Evolutionary conservation across 2,888 invertebrate species (phyloP).

Genomic region (Sphecodes monilicornis): DNA sequence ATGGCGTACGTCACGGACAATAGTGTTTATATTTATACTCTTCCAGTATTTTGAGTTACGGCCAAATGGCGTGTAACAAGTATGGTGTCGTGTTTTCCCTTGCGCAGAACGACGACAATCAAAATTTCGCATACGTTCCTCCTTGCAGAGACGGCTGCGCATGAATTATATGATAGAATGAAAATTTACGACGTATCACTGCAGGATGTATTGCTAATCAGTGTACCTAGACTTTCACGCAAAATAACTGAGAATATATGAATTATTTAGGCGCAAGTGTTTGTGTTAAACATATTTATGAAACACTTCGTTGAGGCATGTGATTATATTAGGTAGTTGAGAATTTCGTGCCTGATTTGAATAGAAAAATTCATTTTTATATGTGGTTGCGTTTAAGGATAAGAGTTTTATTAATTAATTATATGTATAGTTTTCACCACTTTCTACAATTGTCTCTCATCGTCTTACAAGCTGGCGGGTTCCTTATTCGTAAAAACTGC

Average conservation of each 20-base stretch:
- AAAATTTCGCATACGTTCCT: constrained; percentile 35
- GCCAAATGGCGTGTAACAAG: constrained; percentile 57
- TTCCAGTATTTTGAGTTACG: constrained; percentile 52
- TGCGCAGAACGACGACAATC: constrained; percentile 48
- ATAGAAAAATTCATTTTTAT: too few relatives aligned
- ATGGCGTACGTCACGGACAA: constrained; percentile 64
- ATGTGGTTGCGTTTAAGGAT: too few relatives aligned
- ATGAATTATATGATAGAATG: constrained; percentile 27
- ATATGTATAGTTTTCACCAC: too few relatives aligned
- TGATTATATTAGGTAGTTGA: too few relatives aligned
- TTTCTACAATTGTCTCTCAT: too few relatives aligned
- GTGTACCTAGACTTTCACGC: not conserved
- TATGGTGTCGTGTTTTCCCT: constrained; percentile 39
- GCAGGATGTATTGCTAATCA: constrained; percentile 11
- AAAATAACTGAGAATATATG: too few relatives aligned
- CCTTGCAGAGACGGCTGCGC: not conserved
- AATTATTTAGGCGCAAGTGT: not conserved
- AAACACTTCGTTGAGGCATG: not conserved
- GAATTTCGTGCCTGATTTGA: too few relatives aligned
- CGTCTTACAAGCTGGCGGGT: too few relatives aligned
- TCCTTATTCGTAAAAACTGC: too few relatives aligned
- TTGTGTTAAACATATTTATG: not conserved
- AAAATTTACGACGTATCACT: constrained; percentile 46
- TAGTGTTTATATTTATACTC: constrained; percentile 56
- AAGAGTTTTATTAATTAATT: too few relatives aligned